These are phyloP conservation scores for Acleris sparsana DNA, from an alignment of 2,888 invertebrate genomes.

Conservation along the genomic window DNA sequence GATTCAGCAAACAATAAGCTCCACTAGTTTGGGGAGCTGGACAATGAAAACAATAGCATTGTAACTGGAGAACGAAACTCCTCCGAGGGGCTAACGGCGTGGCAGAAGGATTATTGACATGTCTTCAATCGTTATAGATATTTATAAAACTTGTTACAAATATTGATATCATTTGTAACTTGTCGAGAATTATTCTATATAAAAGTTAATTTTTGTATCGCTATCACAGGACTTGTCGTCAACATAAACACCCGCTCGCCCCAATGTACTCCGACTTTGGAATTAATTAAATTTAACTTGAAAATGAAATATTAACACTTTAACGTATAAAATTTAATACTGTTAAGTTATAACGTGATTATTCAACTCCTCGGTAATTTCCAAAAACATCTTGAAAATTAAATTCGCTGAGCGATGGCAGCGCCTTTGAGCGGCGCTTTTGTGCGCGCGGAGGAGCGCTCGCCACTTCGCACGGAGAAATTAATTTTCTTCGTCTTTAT, in stretches of 20 bases:
- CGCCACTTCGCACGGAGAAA: constrained; percentile 82
- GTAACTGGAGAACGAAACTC: constrained; percentile 3
- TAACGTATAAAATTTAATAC: constrained; percentile 83
- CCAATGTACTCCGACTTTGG: constrained; percentile 68
- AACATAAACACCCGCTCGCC: constrained; percentile 17
- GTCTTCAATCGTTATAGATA: not conserved
- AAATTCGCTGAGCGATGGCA: constrained; percentile 72
- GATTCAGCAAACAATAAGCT: constrained; percentile 15
- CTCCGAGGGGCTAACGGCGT: not conserved
- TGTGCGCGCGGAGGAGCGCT: constrained; percentile 60
- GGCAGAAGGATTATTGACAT: not conserved
- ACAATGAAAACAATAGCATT: constrained; percentile 20
- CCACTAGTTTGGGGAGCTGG: constrained; percentile 10
- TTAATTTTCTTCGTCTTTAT: constrained; percentile 84
- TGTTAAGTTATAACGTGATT: constrained; percentile 83
- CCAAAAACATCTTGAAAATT: constrained; percentile 82
- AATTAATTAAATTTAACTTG: constrained; percentile 84
- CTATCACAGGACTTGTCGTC: constrained; percentile 37
- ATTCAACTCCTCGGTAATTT: constrained; percentile 80
- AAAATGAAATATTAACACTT: constrained; percentile 85
- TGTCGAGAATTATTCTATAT: too few species aligned
- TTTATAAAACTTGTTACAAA: too few species aligned
- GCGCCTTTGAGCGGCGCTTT: constrained; percentile 77
- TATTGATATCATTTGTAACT: not conserved
- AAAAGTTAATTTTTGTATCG: not conserved